A percentile compares a stretch with the other conserved stretches of the same genome.
Conservation (phyloP, 2,113 vertebrate species). For the Maylandia zebra region DNA sequence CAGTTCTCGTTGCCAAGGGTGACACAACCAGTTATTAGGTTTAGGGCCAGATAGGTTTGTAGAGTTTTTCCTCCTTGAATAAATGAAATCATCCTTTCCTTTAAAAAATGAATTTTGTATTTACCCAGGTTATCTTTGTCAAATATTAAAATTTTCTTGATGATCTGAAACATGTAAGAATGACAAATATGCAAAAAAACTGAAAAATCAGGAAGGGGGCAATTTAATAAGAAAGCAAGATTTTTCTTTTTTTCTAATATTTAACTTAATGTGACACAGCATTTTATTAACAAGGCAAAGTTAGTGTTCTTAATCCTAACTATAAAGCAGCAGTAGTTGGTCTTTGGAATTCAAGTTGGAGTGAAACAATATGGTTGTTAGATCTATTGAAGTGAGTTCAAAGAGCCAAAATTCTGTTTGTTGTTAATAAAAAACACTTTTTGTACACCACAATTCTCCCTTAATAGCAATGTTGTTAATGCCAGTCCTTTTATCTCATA, state of each 20-base stretch:
- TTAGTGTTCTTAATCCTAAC: background rate
- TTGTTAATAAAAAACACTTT: background rate
- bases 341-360: background rate
- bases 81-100: background rate
- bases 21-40: background rate
- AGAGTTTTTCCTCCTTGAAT: background rate
- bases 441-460: background rate
- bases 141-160: background rate
- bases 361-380: background rate
- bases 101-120: background rate
- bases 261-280: background rate
- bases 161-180: background rate
- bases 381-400: background rate
- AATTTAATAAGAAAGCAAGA: background rate
- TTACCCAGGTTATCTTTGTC: background rate
- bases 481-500: background rate
- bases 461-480: background rate
- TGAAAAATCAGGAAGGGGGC: background rate
- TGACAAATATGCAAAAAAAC: background rate
- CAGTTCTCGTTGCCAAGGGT: background rate
- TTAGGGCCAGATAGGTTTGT: background rate
- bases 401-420: background rate
- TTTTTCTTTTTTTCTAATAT: background rate
- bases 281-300: background rate
- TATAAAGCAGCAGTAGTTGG: background rate